These are phyloP conservation scores for Anguilla obscura DNA, from an alignment of 2,797 vertebrate species.

Conservation along the genomic window DNA sequence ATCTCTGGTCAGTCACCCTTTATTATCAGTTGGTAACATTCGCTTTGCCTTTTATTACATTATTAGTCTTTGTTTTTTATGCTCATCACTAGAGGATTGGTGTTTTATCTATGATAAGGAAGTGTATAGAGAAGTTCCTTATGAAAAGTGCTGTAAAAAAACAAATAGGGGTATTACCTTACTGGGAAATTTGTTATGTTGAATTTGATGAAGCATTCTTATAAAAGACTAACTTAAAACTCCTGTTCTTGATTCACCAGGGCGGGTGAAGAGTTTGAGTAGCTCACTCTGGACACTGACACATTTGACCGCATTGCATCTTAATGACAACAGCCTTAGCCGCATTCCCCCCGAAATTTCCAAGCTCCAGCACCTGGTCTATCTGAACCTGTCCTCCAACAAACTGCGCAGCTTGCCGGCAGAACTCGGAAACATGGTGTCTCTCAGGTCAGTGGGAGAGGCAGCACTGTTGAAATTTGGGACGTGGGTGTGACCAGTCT, in stretches of 20 bases:
- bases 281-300: constrained; percentile 92
- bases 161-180: background rate
- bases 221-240: background rate
- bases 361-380: constrained; percentile 96
- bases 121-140: background rate
- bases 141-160: background rate
- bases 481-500: background rate
- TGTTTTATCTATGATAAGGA: background rate
- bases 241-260: constrained; percentile 60
- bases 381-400: constrained; percentile 98
- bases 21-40: background rate
- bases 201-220: background rate
- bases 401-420: constrained; percentile 99
- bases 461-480: background rate
- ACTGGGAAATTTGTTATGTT: background rate
- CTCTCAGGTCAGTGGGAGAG: constrained; percentile 87
- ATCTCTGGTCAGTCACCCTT: constrained; percentile 82
- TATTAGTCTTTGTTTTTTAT: background rate
- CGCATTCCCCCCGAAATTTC: constrained; percentile 98
- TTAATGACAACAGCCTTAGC: constrained; percentile 96
- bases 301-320: constrained; percentile 97
- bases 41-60: constrained; percentile 46
- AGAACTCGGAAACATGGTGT: constrained; percentile 99
- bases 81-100: background rate
- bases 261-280: constrained; percentile 93